These are phyloP conservation scores for Myrmecobius fasciatus DNA, from an alignment of 2,113 vertebrate species.

Conservation along the genomic window DNA sequence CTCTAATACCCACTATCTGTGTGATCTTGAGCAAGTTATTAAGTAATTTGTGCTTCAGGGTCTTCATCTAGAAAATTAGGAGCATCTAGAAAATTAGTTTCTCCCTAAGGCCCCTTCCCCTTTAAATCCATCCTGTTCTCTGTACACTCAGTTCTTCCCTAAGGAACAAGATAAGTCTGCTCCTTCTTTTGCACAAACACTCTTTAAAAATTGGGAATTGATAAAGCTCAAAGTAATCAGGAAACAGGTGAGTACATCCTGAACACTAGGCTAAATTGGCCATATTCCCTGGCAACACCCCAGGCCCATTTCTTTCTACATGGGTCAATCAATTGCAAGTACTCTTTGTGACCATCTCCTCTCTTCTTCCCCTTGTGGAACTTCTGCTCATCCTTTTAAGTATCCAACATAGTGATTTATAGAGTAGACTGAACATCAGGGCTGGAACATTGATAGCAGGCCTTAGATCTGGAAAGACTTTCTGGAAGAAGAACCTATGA, in stretches of 20 bases:
- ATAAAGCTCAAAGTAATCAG: neutral
- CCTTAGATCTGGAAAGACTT: neutral
- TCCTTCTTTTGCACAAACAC: neutral
- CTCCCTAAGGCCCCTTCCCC: neutral
- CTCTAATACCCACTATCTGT: neutral
- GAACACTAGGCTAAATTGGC: neutral
- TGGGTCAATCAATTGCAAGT: neutral
- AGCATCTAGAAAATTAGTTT: no score
- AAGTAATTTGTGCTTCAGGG: neutral
- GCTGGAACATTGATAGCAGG: neutral
- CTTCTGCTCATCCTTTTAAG: neutral
- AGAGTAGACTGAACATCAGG: neutral
- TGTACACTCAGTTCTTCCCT: neutral
- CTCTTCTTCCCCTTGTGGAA: neutral
- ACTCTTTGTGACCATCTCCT: neutral
- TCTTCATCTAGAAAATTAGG: neutral
- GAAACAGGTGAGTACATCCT: neutral
- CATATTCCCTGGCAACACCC: neutral
- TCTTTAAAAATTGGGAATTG: neutral
- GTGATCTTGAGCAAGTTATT: neutral
- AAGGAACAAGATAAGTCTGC: neutral
- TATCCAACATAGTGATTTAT: neutral
- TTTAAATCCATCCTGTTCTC: neutral
- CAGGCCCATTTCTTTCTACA: neutral
- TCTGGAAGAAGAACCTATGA: neutral